Base-by-base conservation (phyloP, 92 coral and sea anemone species). In the Heliopora coerulea region DNA sequence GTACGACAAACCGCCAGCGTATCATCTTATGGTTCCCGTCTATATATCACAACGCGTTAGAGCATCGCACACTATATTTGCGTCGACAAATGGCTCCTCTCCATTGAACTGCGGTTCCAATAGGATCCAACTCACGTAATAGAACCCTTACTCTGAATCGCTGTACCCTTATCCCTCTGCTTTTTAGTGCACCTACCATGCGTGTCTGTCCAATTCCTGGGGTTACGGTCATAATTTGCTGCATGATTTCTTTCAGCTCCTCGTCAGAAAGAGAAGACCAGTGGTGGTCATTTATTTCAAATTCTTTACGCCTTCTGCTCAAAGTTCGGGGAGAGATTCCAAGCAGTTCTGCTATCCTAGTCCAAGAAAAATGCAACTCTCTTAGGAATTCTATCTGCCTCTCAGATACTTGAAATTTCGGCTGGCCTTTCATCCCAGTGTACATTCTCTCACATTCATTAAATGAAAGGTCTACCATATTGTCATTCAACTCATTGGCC, bases 91-190 rank as follows among this genome's bases (percentile, higher is more conserved):
- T 84, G 52, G 68, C 74, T 63, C 74, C 54, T 62, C 86, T 86
- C 86, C 86, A 82, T 54, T 84, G 54, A 32, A 86, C 72, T 27
- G 90, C 83, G 34, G 86, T 78, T 57, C 84, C 87, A 50, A 82
- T 18, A 23, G 82, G 82, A 39, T 78, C 82, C 30, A 78, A 3
- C 65, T 23, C 30, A 56, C 74, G 58, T 0, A 67, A 21, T 25
- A 58, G 48, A 1, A 23, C 10, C 0, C 74, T 27, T 26, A 67
- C 74, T 30, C 74, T 27, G 40, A 58, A 13, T 8, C 58, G 20
- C 18, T 67, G 74, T 44, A 67, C 48, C 19, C 48, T 13, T 1
- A 67, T 27, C 15, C 74, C 74, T 35, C 86, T 23, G 21, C 54
- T 64, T 34, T 78, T 27, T 54, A 82, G 54, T 37, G 82, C 81